phyloP scores from a whole-genome alignment of 2,113 vertebrate species.

The Dunckerocampus dactyliophorus region DNA sequence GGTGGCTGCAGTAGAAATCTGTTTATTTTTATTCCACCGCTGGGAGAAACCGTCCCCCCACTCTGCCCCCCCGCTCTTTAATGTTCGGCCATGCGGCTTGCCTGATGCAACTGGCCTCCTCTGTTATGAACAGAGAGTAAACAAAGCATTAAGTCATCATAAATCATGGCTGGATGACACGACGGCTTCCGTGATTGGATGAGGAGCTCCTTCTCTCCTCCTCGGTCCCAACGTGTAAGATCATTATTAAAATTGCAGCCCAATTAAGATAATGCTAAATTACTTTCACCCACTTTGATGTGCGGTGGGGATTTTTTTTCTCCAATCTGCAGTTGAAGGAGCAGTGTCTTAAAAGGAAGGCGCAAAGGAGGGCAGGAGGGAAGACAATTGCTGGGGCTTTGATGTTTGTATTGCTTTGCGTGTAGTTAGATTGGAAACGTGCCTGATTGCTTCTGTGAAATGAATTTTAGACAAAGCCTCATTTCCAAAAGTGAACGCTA shows the following conservation, averaged over 20 bases:
- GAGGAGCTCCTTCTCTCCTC: constrained; percentile 52
- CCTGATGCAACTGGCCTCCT: constrained; percentile 51
- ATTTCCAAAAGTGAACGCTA: constrained; percentile 48
- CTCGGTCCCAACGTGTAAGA: constrained; percentile 76
- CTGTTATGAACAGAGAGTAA: constrained; percentile 69
- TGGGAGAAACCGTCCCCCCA: constrained; percentile 32
- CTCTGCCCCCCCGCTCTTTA: constrained; percentile 52
- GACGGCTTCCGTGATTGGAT: constrained; percentile 51
- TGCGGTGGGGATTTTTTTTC: constrained; percentile 62
- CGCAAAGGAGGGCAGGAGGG: constrained; percentile 13
- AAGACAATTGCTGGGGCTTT: constrained; percentile 47
- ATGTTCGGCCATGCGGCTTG: constrained; percentile 57
- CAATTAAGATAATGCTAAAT: constrained; percentile 81
- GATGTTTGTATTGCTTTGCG: constrained; percentile 48
- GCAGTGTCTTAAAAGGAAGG: constrained; percentile 44
- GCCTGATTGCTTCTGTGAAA: constrained; percentile 32
- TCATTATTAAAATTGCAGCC: constrained; percentile 78
- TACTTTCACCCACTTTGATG: constrained; percentile 77
- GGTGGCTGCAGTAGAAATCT: constrained; percentile 51
- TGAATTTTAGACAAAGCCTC: constrained; percentile 46
- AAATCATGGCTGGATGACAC: constrained; percentile 63
- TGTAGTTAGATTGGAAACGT: constrained; percentile 48
- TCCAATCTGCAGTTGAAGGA: constrained; percentile 56
- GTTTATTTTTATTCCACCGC: constrained; percentile 56
- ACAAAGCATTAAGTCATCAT: constrained; percentile 75